Conservation (phyloP, 2,888 invertebrate species). For the Microctonus brassicae region DNA sequence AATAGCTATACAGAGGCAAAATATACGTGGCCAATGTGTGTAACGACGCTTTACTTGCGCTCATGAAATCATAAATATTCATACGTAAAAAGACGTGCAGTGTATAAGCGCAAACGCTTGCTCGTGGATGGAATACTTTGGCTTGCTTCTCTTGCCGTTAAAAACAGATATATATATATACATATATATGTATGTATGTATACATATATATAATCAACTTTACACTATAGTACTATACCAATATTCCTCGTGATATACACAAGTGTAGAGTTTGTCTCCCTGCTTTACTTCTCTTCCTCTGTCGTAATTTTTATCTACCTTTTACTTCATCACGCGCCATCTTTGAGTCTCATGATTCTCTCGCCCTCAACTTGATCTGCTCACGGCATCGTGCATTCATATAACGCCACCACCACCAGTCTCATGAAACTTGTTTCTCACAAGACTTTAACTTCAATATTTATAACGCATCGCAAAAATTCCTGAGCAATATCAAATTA, state of each 20-base stretch:
- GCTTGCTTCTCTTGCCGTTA: neutral
- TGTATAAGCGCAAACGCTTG: constrained; percentile 47
- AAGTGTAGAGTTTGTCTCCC: too few relatives aligned
- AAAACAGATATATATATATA: neutral
- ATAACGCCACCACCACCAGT: constrained; percentile 5
- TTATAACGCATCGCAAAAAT: constrained; percentile 16
- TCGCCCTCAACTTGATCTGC: constrained; percentile 21
- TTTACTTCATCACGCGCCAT: neutral
- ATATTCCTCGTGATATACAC: too few relatives aligned
- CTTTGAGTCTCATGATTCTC: neutral
- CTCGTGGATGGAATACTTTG: constrained; percentile 43
- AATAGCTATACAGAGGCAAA: constrained; percentile 35
- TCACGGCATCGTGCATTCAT: neutral
- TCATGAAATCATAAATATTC: constrained; percentile 49
- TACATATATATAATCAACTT: neutral
- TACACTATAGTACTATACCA: neutral
- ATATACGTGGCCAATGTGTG: constrained; percentile 35
- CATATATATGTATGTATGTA: neutral
- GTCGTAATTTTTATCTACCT: neutral
- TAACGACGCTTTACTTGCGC: constrained; percentile 41
- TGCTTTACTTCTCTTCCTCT: neutral
- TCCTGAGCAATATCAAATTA: constrained; percentile 21
- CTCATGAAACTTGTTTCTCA: constrained; percentile 18
- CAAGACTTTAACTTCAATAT: constrained; percentile 23
- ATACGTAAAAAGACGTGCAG: constrained; percentile 48